Conservation (phyloP, 2,113 vertebrate genomes). For the Apus apus region DNA sequence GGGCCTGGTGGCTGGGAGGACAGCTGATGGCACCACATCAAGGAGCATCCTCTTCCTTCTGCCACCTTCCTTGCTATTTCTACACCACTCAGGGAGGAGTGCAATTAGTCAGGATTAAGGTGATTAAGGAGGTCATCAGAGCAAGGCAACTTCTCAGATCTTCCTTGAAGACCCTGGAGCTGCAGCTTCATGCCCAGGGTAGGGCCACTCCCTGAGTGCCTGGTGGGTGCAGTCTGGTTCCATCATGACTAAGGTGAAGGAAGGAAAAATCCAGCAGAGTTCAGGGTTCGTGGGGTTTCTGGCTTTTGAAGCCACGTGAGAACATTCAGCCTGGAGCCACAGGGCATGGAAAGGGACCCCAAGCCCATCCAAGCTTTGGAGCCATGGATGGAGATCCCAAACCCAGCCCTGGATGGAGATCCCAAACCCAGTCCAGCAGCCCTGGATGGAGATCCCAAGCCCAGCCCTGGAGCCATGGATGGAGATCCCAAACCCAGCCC, state of each 20-base stretch:
- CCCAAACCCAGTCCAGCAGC: no score
- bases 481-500: no score
- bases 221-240: background rate
- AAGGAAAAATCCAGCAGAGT: background rate
- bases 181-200: accelerated
- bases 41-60: background rate
- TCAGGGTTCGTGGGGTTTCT: background rate
- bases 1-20: background rate
- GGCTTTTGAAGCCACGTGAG: background rate
- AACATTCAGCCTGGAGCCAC: background rate
- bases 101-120: background rate
- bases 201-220: background rate
- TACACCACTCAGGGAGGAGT: background rate
- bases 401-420: no score
- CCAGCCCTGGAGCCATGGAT: no score
- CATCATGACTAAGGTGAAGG: background rate
- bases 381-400: no score
- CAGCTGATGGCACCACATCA: accelerated
- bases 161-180: background rate
- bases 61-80: slow-evolving; percentile 1
- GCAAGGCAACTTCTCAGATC: background rate
- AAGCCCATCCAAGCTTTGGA: background rate
- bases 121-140: slow-evolving; percentile 7
- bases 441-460: no score
- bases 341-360: background rate